phyloP scores from a whole-genome alignment of 2,797 vertebrate genomes.

The Muraenolepis orangiensis region DNA sequence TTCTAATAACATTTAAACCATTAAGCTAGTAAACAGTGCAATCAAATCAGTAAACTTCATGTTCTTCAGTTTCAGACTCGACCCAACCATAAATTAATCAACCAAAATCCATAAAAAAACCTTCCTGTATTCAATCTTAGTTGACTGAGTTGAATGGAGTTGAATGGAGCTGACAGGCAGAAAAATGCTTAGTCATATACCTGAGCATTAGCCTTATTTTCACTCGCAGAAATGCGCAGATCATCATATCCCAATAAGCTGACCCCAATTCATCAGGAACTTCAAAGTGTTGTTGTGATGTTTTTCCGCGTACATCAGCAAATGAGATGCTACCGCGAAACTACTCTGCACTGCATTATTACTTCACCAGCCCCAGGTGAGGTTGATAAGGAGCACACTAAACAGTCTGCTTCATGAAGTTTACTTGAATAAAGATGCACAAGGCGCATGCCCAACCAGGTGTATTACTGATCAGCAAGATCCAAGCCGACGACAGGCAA shows the following conservation, averaged over 20 bases:
- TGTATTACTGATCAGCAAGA: not conserved
- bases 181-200: not conserved
- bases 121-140: not conserved
- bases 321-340: not conserved
- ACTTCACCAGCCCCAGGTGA: not conserved
- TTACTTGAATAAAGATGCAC: not conserved
- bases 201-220: not conserved
- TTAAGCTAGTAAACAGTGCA: not conserved
- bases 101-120: not conserved
- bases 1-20: too few relatives aligned
- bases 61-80: not conserved
- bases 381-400: not conserved
- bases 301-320: not conserved
- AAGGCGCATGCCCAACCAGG: not conserved
- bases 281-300: constrained; percentile 11
- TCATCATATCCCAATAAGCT: not conserved
- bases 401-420: not conserved
- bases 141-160: constrained; percentile 7
- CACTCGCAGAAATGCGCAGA: not conserved
- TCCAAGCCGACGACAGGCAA: not conserved
- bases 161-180: constrained; percentile 5
- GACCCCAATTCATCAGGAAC: constrained; percentile 1
- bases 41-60: not conserved
- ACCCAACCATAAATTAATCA: not conserved
- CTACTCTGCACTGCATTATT: not conserved